Conservation (phyloP, 1,140 invertebrate species). For the Ostrea denselamellosa region DNA sequence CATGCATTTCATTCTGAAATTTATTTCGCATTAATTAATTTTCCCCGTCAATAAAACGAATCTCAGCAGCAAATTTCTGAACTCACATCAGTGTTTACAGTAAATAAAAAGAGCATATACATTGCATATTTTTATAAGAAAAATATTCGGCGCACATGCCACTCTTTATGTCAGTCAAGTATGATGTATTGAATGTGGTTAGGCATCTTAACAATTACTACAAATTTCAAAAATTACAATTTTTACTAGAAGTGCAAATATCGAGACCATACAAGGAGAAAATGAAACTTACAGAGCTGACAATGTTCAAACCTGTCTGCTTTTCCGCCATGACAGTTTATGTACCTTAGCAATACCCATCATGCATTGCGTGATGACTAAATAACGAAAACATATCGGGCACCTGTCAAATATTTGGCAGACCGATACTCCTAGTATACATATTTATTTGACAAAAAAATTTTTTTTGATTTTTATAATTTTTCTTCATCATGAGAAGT, state of each 20-base stretch:
- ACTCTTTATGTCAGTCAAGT: not conserved
- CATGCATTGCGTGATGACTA: constrained; percentile 52
- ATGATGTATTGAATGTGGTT: not conserved
- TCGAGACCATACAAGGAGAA: not conserved
- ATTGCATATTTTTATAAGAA: not conserved
- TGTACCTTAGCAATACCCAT: constrained; percentile 69
- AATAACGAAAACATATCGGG: not conserved
- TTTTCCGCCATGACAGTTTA: constrained; percentile 62
- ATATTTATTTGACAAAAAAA: too few species aligned
- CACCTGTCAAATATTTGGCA: too few species aligned
- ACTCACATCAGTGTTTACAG: too few species aligned
- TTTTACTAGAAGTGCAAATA: not conserved
- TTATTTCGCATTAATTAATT: too few species aligned
- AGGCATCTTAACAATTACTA: not conserved
- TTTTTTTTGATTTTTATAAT: too few species aligned
- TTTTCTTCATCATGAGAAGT: too few species aligned
- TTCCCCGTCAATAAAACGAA: too few species aligned
- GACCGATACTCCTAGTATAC: too few species aligned
- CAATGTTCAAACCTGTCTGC: constrained; percentile 37
- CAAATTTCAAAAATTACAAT: not conserved
- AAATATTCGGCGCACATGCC: not conserved
- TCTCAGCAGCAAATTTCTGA: too few species aligned
- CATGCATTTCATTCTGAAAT: too few species aligned
- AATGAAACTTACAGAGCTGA: not conserved
- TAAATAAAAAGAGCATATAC: too few species aligned